These are phyloP conservation scores for Acipenser oxyrinchus DNA, from an alignment of 2,797 vertebrate species.

Conservation along the genomic window DNA sequence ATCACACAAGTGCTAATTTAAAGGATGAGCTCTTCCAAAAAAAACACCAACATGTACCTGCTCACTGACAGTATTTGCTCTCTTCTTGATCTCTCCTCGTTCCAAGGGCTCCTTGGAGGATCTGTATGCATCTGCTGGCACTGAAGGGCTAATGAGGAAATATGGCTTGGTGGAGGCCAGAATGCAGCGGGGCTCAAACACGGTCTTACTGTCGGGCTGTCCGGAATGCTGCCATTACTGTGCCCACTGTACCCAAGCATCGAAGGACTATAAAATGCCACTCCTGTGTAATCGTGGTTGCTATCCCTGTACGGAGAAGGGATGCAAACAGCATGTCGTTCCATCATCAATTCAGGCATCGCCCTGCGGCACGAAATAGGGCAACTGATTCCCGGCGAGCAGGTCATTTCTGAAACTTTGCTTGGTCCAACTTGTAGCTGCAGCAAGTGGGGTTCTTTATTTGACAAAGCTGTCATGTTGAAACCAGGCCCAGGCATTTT, in stretches of 20 bases:
- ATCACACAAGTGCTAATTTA: too few species aligned
- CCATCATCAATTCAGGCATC: conserved; percentile 51
- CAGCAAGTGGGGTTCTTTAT: conserved; percentile 57
- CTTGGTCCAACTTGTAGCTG: conserved; percentile 63
- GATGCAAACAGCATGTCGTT: conserved; percentile 71
- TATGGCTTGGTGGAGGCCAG: conserved; percentile 66
- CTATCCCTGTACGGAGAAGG: conserved; percentile 75
- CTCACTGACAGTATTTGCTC: conserved; percentile 49
- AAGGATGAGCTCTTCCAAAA: too few species aligned
- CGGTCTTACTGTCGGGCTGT: conserved; percentile 54
- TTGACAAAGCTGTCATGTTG: conserved; percentile 66
- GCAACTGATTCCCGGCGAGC: conserved; percentile 49
- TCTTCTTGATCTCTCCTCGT: conserved; percentile 51
- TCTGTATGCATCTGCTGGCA: conserved; percentile 75
- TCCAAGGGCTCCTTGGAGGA: conserved; percentile 67
- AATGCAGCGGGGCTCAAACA: conserved; percentile 61
- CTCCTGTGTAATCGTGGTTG: conserved; percentile 62
- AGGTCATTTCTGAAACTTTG: conserved; percentile 51
- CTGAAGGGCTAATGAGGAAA: conserved; percentile 65
- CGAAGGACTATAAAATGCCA: conserved; percentile 73
- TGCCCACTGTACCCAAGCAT: conserved; percentile 62
- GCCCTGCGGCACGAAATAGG: conserved; percentile 53
- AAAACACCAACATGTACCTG: conserved; percentile 53
- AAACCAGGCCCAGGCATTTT: background rate
- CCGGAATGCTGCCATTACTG: conserved; percentile 40